Evolutionary conservation across 2,888 invertebrate genomes (phyloP), one percentile per base, ranked within the genome.

Genomic region (Pseudococcus viburni): DNA sequence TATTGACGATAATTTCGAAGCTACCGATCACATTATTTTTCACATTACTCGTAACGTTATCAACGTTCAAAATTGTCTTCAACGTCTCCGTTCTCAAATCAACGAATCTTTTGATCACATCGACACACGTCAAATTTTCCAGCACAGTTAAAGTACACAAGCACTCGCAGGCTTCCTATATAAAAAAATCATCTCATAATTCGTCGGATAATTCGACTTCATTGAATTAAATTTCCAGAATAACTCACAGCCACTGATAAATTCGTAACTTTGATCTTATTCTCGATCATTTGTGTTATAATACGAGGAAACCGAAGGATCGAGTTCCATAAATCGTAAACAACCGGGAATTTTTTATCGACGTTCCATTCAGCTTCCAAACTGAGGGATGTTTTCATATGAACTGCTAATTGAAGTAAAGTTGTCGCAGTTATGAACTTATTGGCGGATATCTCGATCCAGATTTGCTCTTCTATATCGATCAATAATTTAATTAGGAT

Each of bases 381-480:
- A 19, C 77, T 88, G 8, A 88, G 42, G 19, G 51, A 77, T 39
- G 88, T 88, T 55, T 88, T 88, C 46, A 88, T 83, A 83, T 80
- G 83, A 17, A 88, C 88, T 17, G 88, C 80, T 55, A 88, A 55
- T 12, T 88, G 88, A 7, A 88, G 55, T 15, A 88, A 42, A n/a
- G 77, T 51, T 12, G 88, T 88, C 19, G 88, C 83, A 51, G 59
- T 80, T 33, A 83, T 80, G 51, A 88, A 88, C 0, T 51, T 51
- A 39, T 51, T 51, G 33, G 17, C n/a, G 12, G 48, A 46, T 48
- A 83, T 83, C 46, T 80, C 88, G n/a, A 80, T 39, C 88, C 88
- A 88, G 46, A 88, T 83, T 55, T 88, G 88, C n/a, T 88, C 83
- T 88, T 88, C 80, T 9, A 88, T 39, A 19, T 88, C 88, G 19